Evolutionary conservation across 2,113 vertebrate genomes (phyloP).

Genomic region (Erythrolamprus reginae): DNA sequence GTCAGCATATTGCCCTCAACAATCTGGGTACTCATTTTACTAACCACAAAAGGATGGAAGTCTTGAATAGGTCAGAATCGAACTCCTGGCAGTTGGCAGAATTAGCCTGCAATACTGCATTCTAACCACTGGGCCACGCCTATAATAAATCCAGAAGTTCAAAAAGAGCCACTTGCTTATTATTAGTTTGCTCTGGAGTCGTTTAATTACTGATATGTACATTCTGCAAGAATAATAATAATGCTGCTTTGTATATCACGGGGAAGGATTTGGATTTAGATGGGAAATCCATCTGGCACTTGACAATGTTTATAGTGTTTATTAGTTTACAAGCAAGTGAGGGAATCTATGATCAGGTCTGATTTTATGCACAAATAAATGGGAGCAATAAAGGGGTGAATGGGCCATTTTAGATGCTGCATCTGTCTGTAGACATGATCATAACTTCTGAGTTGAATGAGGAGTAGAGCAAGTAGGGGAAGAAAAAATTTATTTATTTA

Average conservation of each 20-base stretch:
- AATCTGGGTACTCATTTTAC: too few species aligned
- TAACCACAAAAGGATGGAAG: too few species aligned
- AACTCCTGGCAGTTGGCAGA: too few species aligned
- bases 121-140: too few species aligned
- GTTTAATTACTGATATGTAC: background rate
- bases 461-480: background rate
- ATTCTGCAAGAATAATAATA: background rate
- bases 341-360: background rate
- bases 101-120: too few species aligned
- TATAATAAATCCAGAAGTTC: background rate
- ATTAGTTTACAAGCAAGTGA: background rate
- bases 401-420: background rate
- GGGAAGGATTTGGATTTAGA: background rate
- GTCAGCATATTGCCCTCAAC: too few species aligned
- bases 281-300: background rate
- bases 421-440: background rate
- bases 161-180: background rate
- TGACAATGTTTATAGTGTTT: background rate
- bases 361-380: background rate
- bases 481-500: too few species aligned
- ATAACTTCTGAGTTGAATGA: background rate
- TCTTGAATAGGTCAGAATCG: too few species aligned
- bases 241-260: background rate
- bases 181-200: background rate
- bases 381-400: background rate